phyloP scores from a whole-genome alignment of 2,888 invertebrate species.

The Harpalus rubripes region DNA sequence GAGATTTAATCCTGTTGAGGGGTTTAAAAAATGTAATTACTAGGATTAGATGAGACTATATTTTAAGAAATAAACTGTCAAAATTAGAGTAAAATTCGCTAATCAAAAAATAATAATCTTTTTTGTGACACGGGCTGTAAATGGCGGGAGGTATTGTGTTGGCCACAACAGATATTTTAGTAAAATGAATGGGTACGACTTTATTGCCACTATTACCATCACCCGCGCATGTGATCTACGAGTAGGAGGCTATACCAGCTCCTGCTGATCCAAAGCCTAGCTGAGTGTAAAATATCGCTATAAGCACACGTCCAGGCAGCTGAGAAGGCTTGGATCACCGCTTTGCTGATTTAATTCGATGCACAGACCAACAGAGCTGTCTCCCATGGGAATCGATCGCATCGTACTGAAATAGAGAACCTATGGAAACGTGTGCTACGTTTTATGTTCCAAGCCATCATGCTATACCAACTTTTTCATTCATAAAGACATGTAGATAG shows the following conservation, averaged over 20 bases:
- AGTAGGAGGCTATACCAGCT: slow-evolving; percentile 11
- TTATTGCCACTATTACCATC: neutral
- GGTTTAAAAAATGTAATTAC: too few relatives aligned
- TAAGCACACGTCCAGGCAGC: slow-evolving; percentile 20
- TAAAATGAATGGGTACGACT: neutral
- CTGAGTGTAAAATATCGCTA: slow-evolving; percentile 63
- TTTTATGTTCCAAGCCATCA: neutral
- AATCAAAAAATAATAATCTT: too few relatives aligned
- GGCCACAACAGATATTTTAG: too few relatives aligned
- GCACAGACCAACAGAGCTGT: slow-evolving; percentile 49
- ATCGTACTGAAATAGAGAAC: slow-evolving; percentile 35
- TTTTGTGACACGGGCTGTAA: too few relatives aligned
- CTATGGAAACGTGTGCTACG: neutral
- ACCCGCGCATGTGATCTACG: slow-evolving; percentile 23
- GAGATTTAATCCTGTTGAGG: too few relatives aligned
- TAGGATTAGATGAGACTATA: too few relatives aligned
- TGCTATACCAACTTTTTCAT: neutral
- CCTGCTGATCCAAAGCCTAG: slow-evolving; percentile 36
- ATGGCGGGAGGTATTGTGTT: too few relatives aligned
- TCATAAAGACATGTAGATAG: neutral
- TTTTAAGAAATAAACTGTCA: too few relatives aligned
- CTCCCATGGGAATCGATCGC: slow-evolving; percentile 45
- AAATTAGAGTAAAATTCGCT: too few relatives aligned
- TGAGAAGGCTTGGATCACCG: slow-evolving; percentile 61
- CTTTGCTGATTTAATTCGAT: slow-evolving; percentile 65